A percentile compares a stretch with the other conserved stretches of the same genome.
phyloP scores from a whole-genome alignment of 2,888 invertebrate genomes.

The Idaea aversata region DNA sequence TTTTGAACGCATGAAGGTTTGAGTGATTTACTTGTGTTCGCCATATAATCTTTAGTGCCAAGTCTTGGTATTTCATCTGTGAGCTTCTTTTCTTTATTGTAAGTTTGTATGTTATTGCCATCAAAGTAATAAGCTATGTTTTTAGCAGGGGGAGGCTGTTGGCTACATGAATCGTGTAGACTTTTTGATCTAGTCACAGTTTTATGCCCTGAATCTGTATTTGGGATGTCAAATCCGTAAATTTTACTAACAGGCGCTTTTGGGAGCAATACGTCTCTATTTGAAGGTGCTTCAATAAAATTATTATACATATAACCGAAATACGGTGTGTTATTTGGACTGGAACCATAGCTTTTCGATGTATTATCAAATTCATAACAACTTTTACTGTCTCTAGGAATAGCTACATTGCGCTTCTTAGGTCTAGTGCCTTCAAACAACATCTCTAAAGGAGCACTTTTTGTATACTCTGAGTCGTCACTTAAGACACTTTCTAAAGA shows the following conservation, averaged over 20 bases:
- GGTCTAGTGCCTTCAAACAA: slow-evolving; percentile 81
- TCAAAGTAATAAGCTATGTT: slow-evolving; percentile 78
- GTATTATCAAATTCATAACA: slow-evolving; percentile 76
- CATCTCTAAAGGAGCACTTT: slow-evolving; percentile 88
- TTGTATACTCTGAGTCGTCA: slow-evolving; percentile 88
- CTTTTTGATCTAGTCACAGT: slow-evolving; percentile 73
- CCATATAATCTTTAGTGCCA: slow-evolving; percentile 78
- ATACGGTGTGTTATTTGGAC: slow-evolving; percentile 79
- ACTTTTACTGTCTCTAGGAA: slow-evolving; percentile 71
- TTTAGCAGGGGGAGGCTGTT: slow-evolving; percentile 64
- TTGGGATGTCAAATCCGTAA: slow-evolving; percentile 64
- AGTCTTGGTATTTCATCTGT: slow-evolving; percentile 81
- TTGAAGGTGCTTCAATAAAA: slow-evolving; percentile 23
- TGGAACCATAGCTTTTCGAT: slow-evolving; percentile 83
- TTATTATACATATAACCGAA: slow-evolving; percentile 80
- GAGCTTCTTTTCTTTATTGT: slow-evolving; percentile 57
- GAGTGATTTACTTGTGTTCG: slow-evolving; percentile 68
- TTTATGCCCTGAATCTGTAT: slow-evolving; percentile 60
- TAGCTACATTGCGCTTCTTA: slow-evolving; percentile 57
- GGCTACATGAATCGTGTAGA: slow-evolving; percentile 64
- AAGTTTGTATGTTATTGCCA: slow-evolving; percentile 67
- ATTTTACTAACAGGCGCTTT: slow-evolving; percentile 58
- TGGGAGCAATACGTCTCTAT: slow-evolving; percentile 24
- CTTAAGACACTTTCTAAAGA: slow-evolving; percentile 90
- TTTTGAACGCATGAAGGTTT: slow-evolving; percentile 67